phyloP scores from a whole-genome alignment of 2,888 invertebrate genomes.

The Sesia apiformis region DNA sequence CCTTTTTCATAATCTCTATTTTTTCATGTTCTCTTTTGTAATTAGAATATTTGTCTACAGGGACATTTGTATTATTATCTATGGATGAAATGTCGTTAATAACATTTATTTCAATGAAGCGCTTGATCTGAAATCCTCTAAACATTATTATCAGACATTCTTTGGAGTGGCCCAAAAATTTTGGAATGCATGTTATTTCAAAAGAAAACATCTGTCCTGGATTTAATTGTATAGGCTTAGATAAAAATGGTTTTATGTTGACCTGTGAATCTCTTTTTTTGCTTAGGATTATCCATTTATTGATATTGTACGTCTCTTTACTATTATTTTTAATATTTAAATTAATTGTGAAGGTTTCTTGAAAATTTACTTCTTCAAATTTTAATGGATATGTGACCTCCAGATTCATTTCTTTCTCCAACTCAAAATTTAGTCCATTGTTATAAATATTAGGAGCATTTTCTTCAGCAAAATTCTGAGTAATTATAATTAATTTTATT shows the following conservation, averaged over 20 bases:
- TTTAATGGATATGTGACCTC: slow-evolving; percentile 65
- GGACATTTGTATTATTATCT: not conserved
- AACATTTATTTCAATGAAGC: slow-evolving; percentile 72
- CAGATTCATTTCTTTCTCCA: slow-evolving; percentile 67
- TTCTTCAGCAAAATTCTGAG: slow-evolving; percentile 34
- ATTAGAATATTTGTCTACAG: not conserved
- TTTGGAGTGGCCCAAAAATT: slow-evolving; percentile 74
- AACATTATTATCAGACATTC: slow-evolving; percentile 78
- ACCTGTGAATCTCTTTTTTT: slow-evolving; percentile 71
- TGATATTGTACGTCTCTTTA: slow-evolving; percentile 49
- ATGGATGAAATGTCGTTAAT: slow-evolving; percentile 9
- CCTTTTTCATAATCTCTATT: slow-evolving; percentile 29
- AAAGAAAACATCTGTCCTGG: slow-evolving; percentile 54
- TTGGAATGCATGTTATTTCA: slow-evolving; percentile 68
- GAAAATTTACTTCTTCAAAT: slow-evolving; percentile 58
- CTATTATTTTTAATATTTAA: slow-evolving; percentile 57
- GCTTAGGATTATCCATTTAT: slow-evolving; percentile 65
- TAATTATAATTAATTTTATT: slow-evolving; percentile 41
- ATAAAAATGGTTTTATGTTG: slow-evolving; percentile 46
- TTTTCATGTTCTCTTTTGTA: slow-evolving; percentile 21
- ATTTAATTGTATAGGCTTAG: slow-evolving; percentile 38
- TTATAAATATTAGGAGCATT: slow-evolving; percentile 9
- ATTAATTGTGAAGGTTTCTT: slow-evolving; percentile 23
- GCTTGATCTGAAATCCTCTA: slow-evolving; percentile 74
- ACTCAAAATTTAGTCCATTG: slow-evolving; percentile 28